Conservation (phyloP, 2,888 invertebrate species). For the Eupeodes luniger region DNA sequence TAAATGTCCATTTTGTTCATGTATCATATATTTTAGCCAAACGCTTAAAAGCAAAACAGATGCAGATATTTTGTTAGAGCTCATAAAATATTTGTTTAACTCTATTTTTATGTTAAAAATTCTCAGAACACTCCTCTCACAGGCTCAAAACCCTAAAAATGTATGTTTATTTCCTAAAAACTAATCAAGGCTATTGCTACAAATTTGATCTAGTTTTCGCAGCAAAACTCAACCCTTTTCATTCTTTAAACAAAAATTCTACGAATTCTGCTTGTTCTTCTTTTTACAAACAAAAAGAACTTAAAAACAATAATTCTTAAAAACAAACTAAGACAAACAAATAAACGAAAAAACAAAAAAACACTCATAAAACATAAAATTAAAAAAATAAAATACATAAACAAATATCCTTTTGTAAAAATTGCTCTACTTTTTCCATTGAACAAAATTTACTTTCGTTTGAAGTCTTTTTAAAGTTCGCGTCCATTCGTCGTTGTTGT, state of each 20-base stretch:
- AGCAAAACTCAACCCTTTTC: conserved; percentile 32
- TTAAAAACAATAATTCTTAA: conserved; percentile 6
- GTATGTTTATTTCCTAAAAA: neutral
- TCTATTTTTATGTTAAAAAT: neutral
- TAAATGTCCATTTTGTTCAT: no score
- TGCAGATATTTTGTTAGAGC: no score
- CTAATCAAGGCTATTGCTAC: neutral
- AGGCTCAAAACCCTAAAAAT: neutral
- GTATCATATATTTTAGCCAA: no score
- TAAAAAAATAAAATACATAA: conserved; percentile 57
- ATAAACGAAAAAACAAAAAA: conserved; percentile 20
- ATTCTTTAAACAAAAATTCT: neutral
- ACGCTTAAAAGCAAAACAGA: no score
- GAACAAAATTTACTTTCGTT: conserved; percentile 61
- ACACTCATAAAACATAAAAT: conserved; percentile 50
- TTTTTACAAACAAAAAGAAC: neutral
- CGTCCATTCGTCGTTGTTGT: neutral
- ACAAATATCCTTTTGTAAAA: conserved; percentile 69
- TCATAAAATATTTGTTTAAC: no score
- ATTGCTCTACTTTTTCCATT: conserved; percentile 63
- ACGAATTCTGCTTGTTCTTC: neutral
- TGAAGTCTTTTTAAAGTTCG: conserved; percentile 21
- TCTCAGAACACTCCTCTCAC: neutral
- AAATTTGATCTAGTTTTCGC: conserved; percentile 41
- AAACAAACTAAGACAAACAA: neutral